These are phyloP conservation scores for Lamprologus tigripictilis DNA, from an alignment of 2,113 vertebrate genomes.

Conservation along the genomic window DNA sequence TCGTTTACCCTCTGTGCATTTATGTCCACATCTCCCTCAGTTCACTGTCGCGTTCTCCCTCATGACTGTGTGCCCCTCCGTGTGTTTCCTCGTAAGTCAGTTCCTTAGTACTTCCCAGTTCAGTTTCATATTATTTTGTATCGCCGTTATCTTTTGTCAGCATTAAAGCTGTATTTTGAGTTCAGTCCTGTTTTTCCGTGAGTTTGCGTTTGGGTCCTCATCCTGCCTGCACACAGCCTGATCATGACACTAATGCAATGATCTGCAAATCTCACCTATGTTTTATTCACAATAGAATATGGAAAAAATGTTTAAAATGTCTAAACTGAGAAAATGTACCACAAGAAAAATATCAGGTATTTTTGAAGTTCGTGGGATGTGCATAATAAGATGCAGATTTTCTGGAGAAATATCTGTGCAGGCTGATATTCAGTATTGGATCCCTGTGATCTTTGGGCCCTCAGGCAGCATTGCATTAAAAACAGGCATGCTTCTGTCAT, in stretches of 20 bases:
- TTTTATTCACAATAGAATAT: not conserved
- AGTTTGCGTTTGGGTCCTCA: no score
- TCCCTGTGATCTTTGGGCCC: not conserved
- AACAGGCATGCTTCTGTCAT: not conserved
- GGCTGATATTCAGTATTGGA: not conserved
- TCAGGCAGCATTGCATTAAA: not conserved
- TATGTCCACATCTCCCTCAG: no score
- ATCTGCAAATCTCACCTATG: not conserved
- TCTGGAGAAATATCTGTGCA: not conserved
- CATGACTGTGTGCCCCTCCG: no score
- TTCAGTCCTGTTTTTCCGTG: no score
- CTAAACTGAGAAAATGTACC: not conserved
- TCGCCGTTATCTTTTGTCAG: no score
- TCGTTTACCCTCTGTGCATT: no score
- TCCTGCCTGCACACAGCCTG: no score
- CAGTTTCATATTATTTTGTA: no score
- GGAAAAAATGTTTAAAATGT: not conserved
- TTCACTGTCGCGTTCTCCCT: no score
- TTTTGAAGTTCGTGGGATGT: not conserved
- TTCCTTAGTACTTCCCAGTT: no score
- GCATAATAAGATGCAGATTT: not conserved
- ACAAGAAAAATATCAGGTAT: not conserved
- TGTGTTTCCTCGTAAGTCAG: no score
- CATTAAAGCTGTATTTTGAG: no score
- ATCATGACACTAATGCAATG: not conserved